Evolutionary conservation across 2,888 invertebrate species (phyloP).

Genomic region (Blastobasis adustella): DNA sequence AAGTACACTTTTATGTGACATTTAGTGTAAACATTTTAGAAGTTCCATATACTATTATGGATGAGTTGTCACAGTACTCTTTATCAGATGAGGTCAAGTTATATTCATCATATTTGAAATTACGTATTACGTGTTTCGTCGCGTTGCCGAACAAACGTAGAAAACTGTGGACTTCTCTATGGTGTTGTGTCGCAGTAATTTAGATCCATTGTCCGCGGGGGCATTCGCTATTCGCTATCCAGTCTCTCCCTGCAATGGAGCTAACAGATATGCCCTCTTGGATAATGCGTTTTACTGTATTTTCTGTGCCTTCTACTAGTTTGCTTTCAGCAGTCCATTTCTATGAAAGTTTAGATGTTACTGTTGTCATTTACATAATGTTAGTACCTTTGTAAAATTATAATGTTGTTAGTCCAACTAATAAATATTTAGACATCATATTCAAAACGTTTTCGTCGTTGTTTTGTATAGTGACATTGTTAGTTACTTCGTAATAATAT

Average conservation of each 20-base stretch:
- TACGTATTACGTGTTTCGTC: slow-evolving; percentile 5
- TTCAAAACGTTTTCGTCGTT: slow-evolving; percentile 17
- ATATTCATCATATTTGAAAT: no score
- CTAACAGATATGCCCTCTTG: no score
- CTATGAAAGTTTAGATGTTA: slow-evolving; percentile 35
- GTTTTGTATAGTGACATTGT: slow-evolving; percentile 20
- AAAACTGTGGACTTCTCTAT: slow-evolving; percentile 23
- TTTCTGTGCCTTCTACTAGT: slow-evolving; percentile 60
- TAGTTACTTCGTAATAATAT: slow-evolving; percentile 16
- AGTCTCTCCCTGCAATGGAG: neutral
- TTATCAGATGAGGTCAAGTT: no score
- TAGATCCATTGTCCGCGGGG: no score
- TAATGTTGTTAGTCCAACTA: slow-evolving; percentile 11
- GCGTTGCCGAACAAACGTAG: slow-evolving; percentile 25
- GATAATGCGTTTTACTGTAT: slow-evolving; percentile 32
- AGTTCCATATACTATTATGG: no score
- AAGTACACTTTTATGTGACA: neutral
- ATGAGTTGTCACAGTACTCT: no score
- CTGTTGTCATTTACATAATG: slow-evolving; percentile 28
- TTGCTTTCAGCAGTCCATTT: slow-evolving; percentile 48
- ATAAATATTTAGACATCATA: slow-evolving; percentile 8
- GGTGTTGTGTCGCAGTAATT: slow-evolving; percentile 40
- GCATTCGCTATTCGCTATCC: no score
- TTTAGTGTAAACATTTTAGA: neutral
- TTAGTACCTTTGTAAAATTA: slow-evolving; percentile 21